Percentiles rank a stretch among this genome's conserved stretches.
phyloP scores from a whole-genome alignment of 2,797 vertebrate genomes.

The Phalloptychus januarius region DNA sequence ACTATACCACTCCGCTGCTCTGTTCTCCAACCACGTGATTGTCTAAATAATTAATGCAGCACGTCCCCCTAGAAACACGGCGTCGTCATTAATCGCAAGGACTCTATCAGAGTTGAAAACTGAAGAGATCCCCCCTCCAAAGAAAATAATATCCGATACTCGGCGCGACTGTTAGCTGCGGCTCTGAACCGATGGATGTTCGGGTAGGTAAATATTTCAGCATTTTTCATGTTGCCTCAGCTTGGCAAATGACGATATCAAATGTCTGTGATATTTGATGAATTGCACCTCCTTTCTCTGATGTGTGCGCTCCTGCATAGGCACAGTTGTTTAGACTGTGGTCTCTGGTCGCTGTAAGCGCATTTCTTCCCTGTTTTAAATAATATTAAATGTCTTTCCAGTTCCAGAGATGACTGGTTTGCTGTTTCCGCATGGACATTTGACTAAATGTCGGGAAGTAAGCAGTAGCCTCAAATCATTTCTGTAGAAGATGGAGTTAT shows the following conservation, averaged over 20 bases:
- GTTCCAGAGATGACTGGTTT: background rate
- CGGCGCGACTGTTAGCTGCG: constrained; percentile 85
- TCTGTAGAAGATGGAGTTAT: constrained; percentile 24
- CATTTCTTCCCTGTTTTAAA: constrained; percentile 10
- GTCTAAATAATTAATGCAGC: constrained; percentile 99
- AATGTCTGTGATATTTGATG: constrained; percentile 87
- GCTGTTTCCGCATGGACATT: constrained; percentile 16
- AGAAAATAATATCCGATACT: constrained; percentile 96
- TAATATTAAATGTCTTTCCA: constrained; percentile 1
- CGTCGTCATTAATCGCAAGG: constrained; percentile 99
- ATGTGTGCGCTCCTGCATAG: constrained; percentile 81
- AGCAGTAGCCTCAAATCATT: constrained; percentile 55
- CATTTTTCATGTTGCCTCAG: constrained; percentile 86
- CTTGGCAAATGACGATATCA: constrained; percentile 90
- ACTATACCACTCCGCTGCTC: constrained; percentile 88
- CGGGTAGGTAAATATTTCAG: constrained; percentile 96
- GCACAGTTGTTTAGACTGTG: constrained; percentile 63
- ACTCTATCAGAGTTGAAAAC: constrained; percentile 99
- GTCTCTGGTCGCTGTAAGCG: constrained; percentile 39
- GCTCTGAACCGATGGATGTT: constrained; percentile 88
- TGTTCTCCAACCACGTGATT: constrained; percentile 97
- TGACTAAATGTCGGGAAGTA: constrained; percentile 36
- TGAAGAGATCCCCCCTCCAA: constrained; percentile 99
- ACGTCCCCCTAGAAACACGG: constrained; percentile 99
- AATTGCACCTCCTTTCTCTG: constrained; percentile 86